Evolutionary conservation across 2,888 invertebrate genomes (phyloP).

Genomic region (Macaria liturata): DNA sequence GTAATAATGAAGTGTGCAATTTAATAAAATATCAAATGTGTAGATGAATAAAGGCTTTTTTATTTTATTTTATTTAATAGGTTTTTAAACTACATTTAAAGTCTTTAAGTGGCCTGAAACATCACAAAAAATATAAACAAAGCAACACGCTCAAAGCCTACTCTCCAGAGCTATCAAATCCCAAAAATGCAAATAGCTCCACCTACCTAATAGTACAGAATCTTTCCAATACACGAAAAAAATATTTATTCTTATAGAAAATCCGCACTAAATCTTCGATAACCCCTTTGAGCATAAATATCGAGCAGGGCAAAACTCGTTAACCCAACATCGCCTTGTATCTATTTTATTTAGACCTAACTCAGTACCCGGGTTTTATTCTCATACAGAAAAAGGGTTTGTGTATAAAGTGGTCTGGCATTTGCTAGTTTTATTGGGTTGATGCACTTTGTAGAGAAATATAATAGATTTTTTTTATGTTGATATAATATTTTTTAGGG

Average conservation of each 20-base stretch:
- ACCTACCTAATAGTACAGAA: slow-evolving; percentile 15
- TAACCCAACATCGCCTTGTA: slow-evolving; percentile 28
- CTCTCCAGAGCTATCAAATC: not conserved
- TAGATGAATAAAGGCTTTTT: too few species aligned
- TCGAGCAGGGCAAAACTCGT: slow-evolving; percentile 27
- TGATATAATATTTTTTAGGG: too few species aligned
- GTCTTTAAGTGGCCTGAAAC: too few species aligned
- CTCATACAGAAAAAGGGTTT: slow-evolving; percentile 4
- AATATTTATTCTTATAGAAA: slow-evolving; percentile 31
- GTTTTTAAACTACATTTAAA: too few species aligned
- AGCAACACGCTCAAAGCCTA: too few species aligned
- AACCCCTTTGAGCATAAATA: slow-evolving; percentile 28
- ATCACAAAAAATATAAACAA: too few species aligned
- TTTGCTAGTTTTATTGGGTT: too few species aligned
- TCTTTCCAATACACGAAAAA: slow-evolving; percentile 18
- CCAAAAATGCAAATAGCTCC: slow-evolving; percentile 6
- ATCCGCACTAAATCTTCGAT: slow-evolving; percentile 26
- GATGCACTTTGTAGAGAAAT: too few species aligned
- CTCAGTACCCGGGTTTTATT: slow-evolving; percentile 11
- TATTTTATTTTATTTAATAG: too few species aligned
- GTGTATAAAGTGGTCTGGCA: not conserved
- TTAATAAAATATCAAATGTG: too few species aligned
- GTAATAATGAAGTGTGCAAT: too few species aligned
- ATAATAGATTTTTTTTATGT: too few species aligned
- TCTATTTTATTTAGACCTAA: slow-evolving; percentile 25